These are phyloP conservation scores for Volucella inflata DNA, from an alignment of 2,888 invertebrate genomes.

Conservation along the genomic window DNA sequence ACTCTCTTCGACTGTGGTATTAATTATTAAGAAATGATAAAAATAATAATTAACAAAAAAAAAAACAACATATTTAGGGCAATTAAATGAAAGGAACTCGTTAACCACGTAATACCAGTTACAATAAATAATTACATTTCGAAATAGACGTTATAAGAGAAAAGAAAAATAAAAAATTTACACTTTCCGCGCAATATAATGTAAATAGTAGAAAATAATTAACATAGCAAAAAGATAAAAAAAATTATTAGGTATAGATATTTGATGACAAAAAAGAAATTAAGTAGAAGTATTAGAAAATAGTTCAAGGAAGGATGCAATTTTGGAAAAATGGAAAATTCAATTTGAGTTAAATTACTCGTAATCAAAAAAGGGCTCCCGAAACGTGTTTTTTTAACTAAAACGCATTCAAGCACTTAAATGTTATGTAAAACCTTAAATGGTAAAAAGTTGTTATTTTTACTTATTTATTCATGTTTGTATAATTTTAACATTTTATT, in stretches of 20 bases:
- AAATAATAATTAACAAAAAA: slow-evolving; percentile 33
- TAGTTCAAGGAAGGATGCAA: slow-evolving; percentile 24
- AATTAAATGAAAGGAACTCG: slow-evolving; percentile 55
- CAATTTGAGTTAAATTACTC: too few relatives aligned
- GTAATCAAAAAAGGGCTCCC: too few relatives aligned
- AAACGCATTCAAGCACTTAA: too few relatives aligned
- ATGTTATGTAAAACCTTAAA: too few relatives aligned
- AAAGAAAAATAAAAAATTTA: slow-evolving; percentile 49
- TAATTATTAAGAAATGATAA: slow-evolving; percentile 82
- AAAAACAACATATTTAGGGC: slow-evolving; percentile 53
- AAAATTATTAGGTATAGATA: slow-evolving; percentile 21
- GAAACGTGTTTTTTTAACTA: too few relatives aligned
- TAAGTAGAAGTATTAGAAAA: slow-evolving; percentile 33
- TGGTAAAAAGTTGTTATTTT: too few relatives aligned
- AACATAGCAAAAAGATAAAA: slow-evolving; percentile 7
- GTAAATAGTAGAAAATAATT: slow-evolving; percentile 57
- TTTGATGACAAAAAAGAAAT: slow-evolving; percentile 8
- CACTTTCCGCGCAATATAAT: slow-evolving; percentile 68
- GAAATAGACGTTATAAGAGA: slow-evolving; percentile 67
- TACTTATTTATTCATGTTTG: too few relatives aligned
- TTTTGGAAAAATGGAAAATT: neutral
- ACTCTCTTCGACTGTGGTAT: slow-evolving; percentile 83
- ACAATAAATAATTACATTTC: slow-evolving; percentile 71
- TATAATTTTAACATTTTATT: too few relatives aligned
- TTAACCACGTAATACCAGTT: slow-evolving; percentile 65